These are phyloP conservation scores for Brachyistius frenatus DNA, from an alignment of 2,113 vertebrate genomes.

Conservation along the genomic window DNA sequence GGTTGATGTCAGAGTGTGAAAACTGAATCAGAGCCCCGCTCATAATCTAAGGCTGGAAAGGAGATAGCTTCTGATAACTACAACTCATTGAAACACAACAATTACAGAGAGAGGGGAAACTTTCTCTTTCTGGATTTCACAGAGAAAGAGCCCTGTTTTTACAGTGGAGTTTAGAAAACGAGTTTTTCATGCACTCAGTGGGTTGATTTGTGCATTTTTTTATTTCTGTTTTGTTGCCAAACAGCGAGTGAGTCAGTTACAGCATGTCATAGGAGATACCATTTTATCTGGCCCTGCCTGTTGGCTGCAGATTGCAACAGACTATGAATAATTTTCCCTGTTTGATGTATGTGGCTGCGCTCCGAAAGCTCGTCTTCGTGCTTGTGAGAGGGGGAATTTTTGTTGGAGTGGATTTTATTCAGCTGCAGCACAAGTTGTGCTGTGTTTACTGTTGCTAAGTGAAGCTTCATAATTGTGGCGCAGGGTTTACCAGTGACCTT, in stretches of 20 bases:
- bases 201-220: conserved; percentile 61
- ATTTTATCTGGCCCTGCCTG: conserved; percentile 67
- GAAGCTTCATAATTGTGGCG: conserved; percentile 49
- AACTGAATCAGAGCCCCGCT: conserved; percentile 13
- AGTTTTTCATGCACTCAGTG: conserved; percentile 48
- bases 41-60: conserved; percentile 45
- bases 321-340: conserved; percentile 62
- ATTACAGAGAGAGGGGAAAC: conserved; percentile 53
- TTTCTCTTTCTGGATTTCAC: conserved; percentile 60
- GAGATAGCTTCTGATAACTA: conserved; percentile 70
- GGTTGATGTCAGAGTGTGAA: conserved; percentile 37
- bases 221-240: conserved; percentile 56
- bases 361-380: conserved; percentile 48
- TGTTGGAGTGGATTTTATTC: conserved; percentile 57
- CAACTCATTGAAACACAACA: conserved; percentile 70
- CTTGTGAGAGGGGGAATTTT: conserved; percentile 43
- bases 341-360: conserved; percentile 61
- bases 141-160: conserved; percentile 52
- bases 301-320: conserved; percentile 70
- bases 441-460: conserved; percentile 70
- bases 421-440: conserved; percentile 41
- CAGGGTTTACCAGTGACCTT: conserved; percentile 72
- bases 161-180: conserved; percentile 43
- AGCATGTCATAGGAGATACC: conserved; percentile 65
- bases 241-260: conserved; percentile 45